These are phyloP conservation scores for Camponotus floridanus DNA, from an alignment of 1,140 invertebrate species.

Conservation along the genomic window DNA sequence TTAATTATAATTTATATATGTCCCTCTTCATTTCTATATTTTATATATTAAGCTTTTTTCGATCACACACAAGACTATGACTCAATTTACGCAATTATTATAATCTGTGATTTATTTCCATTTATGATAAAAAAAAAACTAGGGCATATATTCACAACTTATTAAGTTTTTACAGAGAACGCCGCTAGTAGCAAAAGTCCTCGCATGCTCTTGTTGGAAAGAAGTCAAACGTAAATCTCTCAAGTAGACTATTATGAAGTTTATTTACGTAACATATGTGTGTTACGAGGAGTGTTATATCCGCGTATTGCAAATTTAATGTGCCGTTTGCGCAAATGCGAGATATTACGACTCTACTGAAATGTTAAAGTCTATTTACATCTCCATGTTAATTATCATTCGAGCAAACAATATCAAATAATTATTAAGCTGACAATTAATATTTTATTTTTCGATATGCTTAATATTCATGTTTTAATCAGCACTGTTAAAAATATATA, in stretches of 20 bases:
- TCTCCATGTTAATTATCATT: slow-evolving; percentile 29
- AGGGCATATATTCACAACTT: slow-evolving; percentile 8
- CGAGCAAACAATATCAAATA: neutral
- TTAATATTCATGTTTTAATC: slow-evolving; percentile 1
- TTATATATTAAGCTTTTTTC: neutral
- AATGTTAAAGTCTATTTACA: slow-evolving; percentile 48
- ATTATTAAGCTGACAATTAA: slow-evolving; percentile 26
- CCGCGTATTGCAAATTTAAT: slow-evolving; percentile 31
- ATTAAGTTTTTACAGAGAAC: slow-evolving; percentile 37
- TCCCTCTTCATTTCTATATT: too few relatives aligned
- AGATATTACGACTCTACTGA: slow-evolving; percentile 22
- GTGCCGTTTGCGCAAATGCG: slow-evolving; percentile 19
- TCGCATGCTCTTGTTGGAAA: slow-evolving; percentile 24
- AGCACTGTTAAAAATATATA: neutral
- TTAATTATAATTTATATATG: too few relatives aligned
- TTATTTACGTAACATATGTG: slow-evolving; percentile 46
- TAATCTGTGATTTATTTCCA: neutral
- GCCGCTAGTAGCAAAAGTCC: slow-evolving; percentile 25
- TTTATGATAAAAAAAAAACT: slow-evolving; percentile 21
- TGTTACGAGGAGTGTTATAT: slow-evolving; percentile 41
- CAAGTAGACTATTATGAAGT: slow-evolving; percentile 38
- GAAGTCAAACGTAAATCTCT: slow-evolving; percentile 44
- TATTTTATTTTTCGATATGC: neutral
- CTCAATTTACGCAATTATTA: neutral
- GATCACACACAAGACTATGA: neutral